Percentiles rank a stretch among this genome's conserved stretches.
Evolutionary conservation across 2,888 invertebrate genomes (phyloP).

Genomic region (Orthosia cruda): DNA sequence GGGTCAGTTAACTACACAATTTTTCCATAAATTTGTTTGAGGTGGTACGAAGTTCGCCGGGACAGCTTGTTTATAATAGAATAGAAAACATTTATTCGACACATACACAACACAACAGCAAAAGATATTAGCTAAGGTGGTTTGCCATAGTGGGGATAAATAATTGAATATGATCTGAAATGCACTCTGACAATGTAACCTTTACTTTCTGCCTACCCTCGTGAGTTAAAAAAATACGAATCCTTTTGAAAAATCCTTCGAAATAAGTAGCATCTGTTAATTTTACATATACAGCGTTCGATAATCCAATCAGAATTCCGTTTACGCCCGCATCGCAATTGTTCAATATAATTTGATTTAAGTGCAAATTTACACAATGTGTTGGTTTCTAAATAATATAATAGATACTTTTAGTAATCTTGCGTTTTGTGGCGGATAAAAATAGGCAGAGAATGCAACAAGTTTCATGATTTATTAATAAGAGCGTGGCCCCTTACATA

Average conservation of each 20-base stretch:
- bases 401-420: not conserved
- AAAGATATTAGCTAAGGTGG: too few species aligned
- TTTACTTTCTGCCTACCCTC: too few species aligned
- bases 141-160: too few species aligned
- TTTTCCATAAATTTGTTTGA: too few species aligned
- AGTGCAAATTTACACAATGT: conserved; percentile 7
- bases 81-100: too few species aligned
- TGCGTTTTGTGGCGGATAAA: not conserved
- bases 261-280: not conserved
- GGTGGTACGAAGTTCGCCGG: too few species aligned
- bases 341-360: conserved; percentile 21
- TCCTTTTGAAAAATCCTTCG: not conserved
- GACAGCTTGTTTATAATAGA: too few species aligned
- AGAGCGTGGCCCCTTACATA: conserved; percentile 3
- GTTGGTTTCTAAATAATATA: not conserved
- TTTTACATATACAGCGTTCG: conserved; percentile 6
- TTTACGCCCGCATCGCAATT: not conserved
- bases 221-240: not conserved
- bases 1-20: too few species aligned
- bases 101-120: too few species aligned
- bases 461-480: conserved; percentile 25
- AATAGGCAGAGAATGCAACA: conserved; percentile 41
- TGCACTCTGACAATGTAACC: too few species aligned
- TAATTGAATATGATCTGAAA: too few species aligned
- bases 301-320: not conserved